These are phyloP conservation scores for Porites evermanni DNA, from an alignment of 92 coral and sea anemone genomes.

Conservation along the genomic window DNA sequence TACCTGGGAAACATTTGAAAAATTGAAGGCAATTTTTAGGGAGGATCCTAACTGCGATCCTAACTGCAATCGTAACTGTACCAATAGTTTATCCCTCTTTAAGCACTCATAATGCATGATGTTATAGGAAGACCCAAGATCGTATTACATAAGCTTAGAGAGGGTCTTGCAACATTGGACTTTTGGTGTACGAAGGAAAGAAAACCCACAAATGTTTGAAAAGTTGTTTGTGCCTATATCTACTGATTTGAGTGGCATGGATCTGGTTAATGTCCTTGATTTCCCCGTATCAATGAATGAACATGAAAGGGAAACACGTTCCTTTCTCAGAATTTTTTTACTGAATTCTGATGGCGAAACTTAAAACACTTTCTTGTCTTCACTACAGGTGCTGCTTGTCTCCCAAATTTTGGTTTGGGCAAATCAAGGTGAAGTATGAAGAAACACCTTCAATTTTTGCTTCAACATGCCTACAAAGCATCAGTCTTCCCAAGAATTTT, in stretches of 20 bases:
- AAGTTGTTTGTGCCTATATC: conserved; percentile 53
- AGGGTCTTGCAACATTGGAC: conserved; percentile 49
- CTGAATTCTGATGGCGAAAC: conserved; percentile 20
- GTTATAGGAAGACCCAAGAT: conserved; percentile 46
- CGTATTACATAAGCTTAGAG: conserved; percentile 59
- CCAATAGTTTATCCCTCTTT: conserved; percentile 9
- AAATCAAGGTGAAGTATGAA: conserved; percentile 64
- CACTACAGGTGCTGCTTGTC: conserved; percentile 65
- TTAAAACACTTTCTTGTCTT: conserved; percentile 50
- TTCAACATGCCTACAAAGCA: conserved; percentile 56
- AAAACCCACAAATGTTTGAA: conserved; percentile 42
- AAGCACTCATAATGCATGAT: conserved; percentile 49
- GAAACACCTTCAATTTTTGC: conserved; percentile 59
- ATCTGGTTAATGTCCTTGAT: conserved; percentile 35
- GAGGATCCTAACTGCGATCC: conserved; percentile 21
- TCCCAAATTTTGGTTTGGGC: conserved; percentile 71
- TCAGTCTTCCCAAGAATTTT: conserved; percentile 63
- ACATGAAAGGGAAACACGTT: conserved; percentile 25
- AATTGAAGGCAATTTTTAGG: conserved; percentile 16
- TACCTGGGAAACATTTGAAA: neutral
- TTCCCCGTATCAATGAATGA: conserved; percentile 53
- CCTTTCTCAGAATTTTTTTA: conserved; percentile 27
- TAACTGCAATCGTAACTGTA: neutral
- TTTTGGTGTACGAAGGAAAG: conserved; percentile 53
- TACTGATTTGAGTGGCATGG: conserved; percentile 31